These are phyloP conservation scores for Spilogale gracilis DNA, from an alignment of 2,113 vertebrate genomes.

Conservation along the genomic window DNA sequence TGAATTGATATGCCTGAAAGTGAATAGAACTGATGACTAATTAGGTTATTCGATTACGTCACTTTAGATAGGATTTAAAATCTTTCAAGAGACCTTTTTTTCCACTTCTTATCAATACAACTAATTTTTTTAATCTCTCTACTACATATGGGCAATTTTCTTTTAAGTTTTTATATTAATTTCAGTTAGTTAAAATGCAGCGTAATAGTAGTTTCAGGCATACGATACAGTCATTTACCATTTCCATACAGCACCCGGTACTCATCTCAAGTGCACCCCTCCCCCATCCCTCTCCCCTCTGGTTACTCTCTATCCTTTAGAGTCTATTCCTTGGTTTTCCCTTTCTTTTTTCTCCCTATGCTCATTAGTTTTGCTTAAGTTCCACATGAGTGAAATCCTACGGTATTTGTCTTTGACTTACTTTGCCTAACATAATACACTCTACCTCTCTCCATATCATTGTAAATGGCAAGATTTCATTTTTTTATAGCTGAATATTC, in stretches of 20 bases:
- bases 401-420: not conserved
- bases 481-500: not conserved
- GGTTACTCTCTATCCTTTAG: not conserved
- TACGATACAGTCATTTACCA: not conserved
- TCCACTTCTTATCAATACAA: not conserved
- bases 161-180: not conserved
- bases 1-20: not conserved
- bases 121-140: not conserved
- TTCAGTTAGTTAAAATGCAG: not conserved
- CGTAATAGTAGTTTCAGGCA: not conserved
- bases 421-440: not conserved
- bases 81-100: slow-evolving; percentile 54
- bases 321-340: not conserved
- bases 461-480: not conserved
- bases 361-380: not conserved
- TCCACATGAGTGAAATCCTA: not conserved
- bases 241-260: not conserved
- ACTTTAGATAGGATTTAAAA: not conserved
- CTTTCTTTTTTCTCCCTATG: not conserved
- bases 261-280: not conserved
- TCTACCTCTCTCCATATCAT: not conserved
- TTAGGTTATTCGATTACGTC: not conserved
- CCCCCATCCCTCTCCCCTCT: not conserved
- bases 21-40: not conserved
- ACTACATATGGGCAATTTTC: not conserved